phyloP scores from a whole-genome alignment of 1,140 invertebrate species.

The Radopholus similis region DNA sequence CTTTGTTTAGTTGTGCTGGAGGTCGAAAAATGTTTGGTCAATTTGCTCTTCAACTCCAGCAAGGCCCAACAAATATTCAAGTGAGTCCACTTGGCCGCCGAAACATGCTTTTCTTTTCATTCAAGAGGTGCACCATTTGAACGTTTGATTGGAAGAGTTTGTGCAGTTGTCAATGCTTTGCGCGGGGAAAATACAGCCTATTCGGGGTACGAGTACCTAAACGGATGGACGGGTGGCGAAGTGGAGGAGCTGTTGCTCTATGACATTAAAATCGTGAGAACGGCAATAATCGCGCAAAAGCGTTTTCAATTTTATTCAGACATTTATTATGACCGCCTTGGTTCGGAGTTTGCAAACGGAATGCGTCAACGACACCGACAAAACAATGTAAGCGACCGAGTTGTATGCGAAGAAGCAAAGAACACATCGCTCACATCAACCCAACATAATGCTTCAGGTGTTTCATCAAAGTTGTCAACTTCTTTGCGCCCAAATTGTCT shows the following conservation, averaged over 20 bases:
- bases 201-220: conserved; percentile 17
- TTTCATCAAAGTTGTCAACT: conserved; percentile 25
- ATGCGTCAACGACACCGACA: conserved; percentile 31
- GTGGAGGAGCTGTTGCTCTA: conserved; percentile 41
- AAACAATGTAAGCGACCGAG: too few relatives aligned
- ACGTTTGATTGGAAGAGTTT: background rate
- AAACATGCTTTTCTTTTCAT: background rate
- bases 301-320: background rate
- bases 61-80: conserved; percentile 30
- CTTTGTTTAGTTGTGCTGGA: conserved; percentile 50
- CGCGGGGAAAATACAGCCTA: background rate
- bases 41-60: conserved; percentile 46
- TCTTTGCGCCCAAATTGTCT: too few relatives aligned
- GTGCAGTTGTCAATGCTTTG: background rate
- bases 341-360: conserved; percentile 24
- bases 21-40: conserved; percentile 50
- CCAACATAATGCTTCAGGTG: too few relatives aligned
- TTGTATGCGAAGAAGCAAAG: too few relatives aligned
- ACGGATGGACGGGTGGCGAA: conserved; percentile 1
- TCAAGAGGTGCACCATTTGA: background rate
- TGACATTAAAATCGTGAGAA: conserved; percentile 39
- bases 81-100: conserved; percentile 30
- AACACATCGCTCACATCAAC: too few relatives aligned
- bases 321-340: background rate
- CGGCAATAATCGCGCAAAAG: conserved; percentile 24